phyloP scores from a whole-genome alignment of 1,140 invertebrate species.

The Aphaenogaster floridana region DNA sequence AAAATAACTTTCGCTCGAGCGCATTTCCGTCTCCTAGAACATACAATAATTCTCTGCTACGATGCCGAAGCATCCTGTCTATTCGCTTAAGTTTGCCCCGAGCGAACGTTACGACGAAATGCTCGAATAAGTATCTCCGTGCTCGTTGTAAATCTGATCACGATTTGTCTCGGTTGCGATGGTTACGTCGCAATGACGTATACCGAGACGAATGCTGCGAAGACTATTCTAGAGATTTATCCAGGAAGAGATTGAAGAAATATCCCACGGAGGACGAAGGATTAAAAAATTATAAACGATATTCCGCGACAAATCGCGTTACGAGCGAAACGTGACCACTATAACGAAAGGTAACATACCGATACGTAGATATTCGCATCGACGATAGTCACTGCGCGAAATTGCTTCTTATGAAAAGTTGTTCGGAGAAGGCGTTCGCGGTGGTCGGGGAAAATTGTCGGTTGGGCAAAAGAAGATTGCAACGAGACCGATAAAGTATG shows the following conservation, averaged over 20 bases:
- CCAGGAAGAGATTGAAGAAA: neutral
- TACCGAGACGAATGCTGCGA: neutral
- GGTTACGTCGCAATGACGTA: slow-evolving; percentile 30
- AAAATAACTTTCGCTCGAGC: slow-evolving; percentile 67
- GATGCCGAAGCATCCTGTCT: slow-evolving; percentile 37
- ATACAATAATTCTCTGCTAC: slow-evolving; percentile 31
- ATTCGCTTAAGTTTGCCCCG: slow-evolving; percentile 64
- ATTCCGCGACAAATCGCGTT: neutral
- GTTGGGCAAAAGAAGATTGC: slow-evolving; percentile 80
- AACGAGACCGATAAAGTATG: slow-evolving; percentile 50
- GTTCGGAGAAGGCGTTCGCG: slow-evolving; percentile 57
- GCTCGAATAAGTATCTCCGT: slow-evolving; percentile 56
- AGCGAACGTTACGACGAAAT: slow-evolving; percentile 56
- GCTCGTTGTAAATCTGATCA: slow-evolving; percentile 71
- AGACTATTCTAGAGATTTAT: slow-evolving; percentile 14
- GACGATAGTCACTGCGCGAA: slow-evolving; percentile 77
- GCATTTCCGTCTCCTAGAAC: slow-evolving; percentile 7
- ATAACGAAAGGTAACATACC: slow-evolving; percentile 57
- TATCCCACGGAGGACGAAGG: neutral
- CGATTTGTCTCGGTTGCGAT: slow-evolving; percentile 49
- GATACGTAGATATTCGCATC: slow-evolving; percentile 58
- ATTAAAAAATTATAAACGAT: slow-evolving; percentile 17
- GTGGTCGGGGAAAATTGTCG: slow-evolving; percentile 77
- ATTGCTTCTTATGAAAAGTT: slow-evolving; percentile 85
- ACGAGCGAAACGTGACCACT: neutral